Conservation (phyloP, 2,888 invertebrate species). For the Melipona bicolor region DNA sequence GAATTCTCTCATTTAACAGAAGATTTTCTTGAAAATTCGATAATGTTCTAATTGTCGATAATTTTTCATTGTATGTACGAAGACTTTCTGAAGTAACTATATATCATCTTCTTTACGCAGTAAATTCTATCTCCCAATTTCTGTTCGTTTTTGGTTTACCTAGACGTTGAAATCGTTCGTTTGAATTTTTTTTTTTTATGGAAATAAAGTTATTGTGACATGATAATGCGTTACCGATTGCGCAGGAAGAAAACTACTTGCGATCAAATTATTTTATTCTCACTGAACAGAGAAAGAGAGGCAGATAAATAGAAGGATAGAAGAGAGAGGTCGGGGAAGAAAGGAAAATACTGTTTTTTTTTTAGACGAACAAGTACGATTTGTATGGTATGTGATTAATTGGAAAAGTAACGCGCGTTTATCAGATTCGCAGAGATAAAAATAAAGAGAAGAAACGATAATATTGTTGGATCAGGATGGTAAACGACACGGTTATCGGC, state of each 20-base stretch:
- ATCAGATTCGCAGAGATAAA: not conserved
- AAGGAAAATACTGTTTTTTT: not conserved
- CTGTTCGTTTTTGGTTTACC: too few relatives aligned
- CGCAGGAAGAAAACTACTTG: not conserved
- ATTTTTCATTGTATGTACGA: too few relatives aligned
- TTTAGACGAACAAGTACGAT: not conserved
- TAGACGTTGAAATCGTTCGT: not conserved
- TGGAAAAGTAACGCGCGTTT: not conserved
- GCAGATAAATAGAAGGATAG: not conserved
- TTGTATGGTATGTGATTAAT: not conserved
- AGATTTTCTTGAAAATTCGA: too few relatives aligned
- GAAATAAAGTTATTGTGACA: not conserved
- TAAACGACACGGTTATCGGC: constrained; percentile 27
- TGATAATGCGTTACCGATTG: constrained; percentile 36
- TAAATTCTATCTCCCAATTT: not conserved
- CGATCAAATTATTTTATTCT: not conserved
- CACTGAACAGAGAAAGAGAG: too few relatives aligned
- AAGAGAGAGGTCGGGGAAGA: not conserved
- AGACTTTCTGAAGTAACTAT: too few relatives aligned
- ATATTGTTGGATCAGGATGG: not conserved
- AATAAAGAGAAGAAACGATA: too few relatives aligned
- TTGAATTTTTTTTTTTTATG: not conserved
- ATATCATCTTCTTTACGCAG: not conserved
- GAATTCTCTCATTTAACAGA: too few relatives aligned
- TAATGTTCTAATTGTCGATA: too few relatives aligned